A percentile compares a stretch with the other conserved stretches of the same genome.
Conservation (phyloP, 2,888 invertebrate genomes). For the Synergus gifuensis region DNA sequence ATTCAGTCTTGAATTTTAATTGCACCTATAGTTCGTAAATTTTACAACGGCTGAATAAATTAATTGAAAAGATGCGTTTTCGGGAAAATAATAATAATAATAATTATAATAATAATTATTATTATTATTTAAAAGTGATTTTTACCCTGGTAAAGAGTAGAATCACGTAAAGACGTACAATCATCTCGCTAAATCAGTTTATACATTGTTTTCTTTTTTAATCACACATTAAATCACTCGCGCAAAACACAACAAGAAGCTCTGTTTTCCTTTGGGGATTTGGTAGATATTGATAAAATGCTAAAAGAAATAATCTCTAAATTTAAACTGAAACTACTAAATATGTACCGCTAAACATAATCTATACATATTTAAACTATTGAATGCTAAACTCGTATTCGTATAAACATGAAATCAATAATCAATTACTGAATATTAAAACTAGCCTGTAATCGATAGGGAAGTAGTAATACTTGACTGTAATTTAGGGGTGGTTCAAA, state of each 20-base stretch:
- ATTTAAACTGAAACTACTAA: conserved; percentile 66
- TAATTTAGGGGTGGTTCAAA: conserved; percentile 71
- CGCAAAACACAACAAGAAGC: conserved; percentile 51
- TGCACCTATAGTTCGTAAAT: conserved; percentile 58
- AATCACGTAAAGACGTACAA: background rate
- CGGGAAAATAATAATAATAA: conserved; percentile 38
- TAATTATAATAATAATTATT: conserved; percentile 39
- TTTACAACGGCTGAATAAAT: conserved; percentile 61
- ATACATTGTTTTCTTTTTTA: background rate
- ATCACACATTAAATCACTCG: conserved; percentile 21
- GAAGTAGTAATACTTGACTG: conserved; percentile 71
- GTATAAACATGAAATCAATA: conserved; percentile 72
- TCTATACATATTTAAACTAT: conserved; percentile 76
- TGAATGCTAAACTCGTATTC: conserved; percentile 75
- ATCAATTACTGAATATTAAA: conserved; percentile 72
- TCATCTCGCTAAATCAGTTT: conserved; percentile 9
- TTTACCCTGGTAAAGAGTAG: background rate
- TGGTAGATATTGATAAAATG: conserved; percentile 57
- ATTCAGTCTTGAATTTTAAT: background rate
- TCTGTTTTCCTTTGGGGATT: conserved; percentile 56
- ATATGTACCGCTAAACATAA: conserved; percentile 75
- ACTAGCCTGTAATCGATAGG: conserved; percentile 73
- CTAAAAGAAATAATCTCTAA: conserved; percentile 59
- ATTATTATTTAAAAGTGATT: conserved; percentile 27
- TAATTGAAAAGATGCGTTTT: conserved; percentile 48